A percentile compares a stretch with the other conserved stretches of the same genome.
These are phyloP conservation scores for Lynx canadensis DNA, from an alignment of 2,113 vertebrate species.

Conservation along the genomic window DNA sequence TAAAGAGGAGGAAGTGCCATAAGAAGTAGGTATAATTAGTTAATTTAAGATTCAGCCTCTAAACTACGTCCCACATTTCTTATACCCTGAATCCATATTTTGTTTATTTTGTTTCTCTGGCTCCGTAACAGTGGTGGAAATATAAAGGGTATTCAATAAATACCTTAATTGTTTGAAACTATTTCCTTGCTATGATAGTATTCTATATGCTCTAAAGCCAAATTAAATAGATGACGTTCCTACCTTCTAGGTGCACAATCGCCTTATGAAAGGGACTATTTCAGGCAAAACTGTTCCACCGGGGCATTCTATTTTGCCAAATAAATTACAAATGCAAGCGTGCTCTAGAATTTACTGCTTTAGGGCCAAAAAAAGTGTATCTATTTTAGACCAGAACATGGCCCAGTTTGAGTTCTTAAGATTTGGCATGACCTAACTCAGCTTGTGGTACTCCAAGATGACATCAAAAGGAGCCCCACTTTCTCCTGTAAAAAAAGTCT, in stretches of 20 bases:
- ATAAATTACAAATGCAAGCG: slow-evolving; percentile 13
- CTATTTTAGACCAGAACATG: not conserved
- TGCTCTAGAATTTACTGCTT: slow-evolving; percentile 27
- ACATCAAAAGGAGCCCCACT: not conserved
- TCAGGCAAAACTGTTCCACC: not conserved
- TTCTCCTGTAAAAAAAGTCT: slow-evolving; percentile 29
- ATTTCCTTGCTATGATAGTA: not conserved
- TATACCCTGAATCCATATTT: not conserved
- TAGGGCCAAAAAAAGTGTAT: not conserved
- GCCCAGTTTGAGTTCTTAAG: slow-evolving; percentile 15
- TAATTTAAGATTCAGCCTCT: slow-evolving; percentile 40
- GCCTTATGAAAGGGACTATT: not conserved
- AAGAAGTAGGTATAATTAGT: not conserved
- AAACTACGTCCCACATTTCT: not conserved
- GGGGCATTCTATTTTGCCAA: not conserved
- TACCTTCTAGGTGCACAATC: not conserved
- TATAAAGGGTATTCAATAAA: not conserved
- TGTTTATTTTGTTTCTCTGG: slow-evolving; percentile 14
- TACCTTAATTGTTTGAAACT: slow-evolving; percentile 13
- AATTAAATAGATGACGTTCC: not conserved
- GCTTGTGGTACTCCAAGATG: slow-evolving; percentile 46
- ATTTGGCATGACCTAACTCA: not conserved
- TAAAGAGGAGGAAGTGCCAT: not conserved
- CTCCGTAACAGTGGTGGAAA: not conserved
- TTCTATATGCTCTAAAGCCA: not conserved